A percentile compares a stretch with the other conserved stretches of the same genome.
These are phyloP conservation scores for Drosophila athabasca DNA, from an alignment of 1,140 invertebrate genomes.

Conservation along the genomic window DNA sequence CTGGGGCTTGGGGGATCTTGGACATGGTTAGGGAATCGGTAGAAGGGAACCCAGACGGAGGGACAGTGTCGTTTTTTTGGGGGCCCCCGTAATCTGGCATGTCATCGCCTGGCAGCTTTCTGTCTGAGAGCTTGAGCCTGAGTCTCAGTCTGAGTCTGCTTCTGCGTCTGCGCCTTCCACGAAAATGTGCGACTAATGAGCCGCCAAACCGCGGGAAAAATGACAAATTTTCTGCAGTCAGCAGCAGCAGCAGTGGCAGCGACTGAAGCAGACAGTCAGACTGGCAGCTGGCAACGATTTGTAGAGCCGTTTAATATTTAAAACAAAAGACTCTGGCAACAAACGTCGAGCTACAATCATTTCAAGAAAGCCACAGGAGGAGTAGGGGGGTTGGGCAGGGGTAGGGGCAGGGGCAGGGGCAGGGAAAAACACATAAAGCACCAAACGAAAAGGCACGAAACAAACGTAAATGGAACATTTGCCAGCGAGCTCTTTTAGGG, in stretches of 20 bases:
- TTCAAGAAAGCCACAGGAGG: slow-evolving; percentile 15
- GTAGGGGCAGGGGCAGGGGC: neutral
- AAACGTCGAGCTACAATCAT: slow-evolving; percentile 47
- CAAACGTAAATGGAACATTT: slow-evolving; percentile 79
- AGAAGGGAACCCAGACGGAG: neutral
- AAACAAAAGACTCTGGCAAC: slow-evolving; percentile 76
- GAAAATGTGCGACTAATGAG: slow-evolving; percentile 81
- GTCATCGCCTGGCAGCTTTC: slow-evolving; percentile 80
- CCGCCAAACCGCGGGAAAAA: slow-evolving; percentile 79
- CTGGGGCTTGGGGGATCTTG: slow-evolving; percentile 15
- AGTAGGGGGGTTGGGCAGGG: too few species aligned
- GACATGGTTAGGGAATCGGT: slow-evolving; percentile 3
- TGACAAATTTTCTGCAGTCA: slow-evolving; percentile 72
- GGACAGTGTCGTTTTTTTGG: slow-evolving; percentile 59
- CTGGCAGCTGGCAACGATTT: slow-evolving; percentile 63
- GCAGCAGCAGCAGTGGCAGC: slow-evolving; percentile 19
- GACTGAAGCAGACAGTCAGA: neutral
- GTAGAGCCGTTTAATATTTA: slow-evolving; percentile 79
- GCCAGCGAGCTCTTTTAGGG: slow-evolving; percentile 18
- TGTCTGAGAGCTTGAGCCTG: slow-evolving; percentile 40
- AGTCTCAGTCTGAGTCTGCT: too few species aligned
- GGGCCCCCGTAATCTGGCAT: slow-evolving; percentile 65
- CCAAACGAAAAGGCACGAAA: slow-evolving; percentile 38
- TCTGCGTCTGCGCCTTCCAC: slow-evolving; percentile 52
- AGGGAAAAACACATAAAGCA: slow-evolving; percentile 48